A percentile compares a stretch with the other conserved stretches of the same genome.
Conservation (phyloP, 2,888 invertebrate species). For the Nyleta sp. region DNA sequence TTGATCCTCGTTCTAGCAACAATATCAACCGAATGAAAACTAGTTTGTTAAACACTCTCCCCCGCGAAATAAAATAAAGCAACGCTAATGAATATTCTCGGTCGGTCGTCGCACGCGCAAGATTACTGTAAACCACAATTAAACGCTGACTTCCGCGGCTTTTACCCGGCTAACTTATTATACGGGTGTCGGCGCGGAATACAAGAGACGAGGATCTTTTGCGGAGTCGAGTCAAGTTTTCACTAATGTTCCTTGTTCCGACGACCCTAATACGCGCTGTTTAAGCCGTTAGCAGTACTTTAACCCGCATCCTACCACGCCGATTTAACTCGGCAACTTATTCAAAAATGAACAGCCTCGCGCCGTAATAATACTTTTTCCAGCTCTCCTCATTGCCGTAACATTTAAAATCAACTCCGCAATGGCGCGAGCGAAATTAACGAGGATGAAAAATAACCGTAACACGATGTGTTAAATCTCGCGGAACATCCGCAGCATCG, state of each 20-base stretch:
- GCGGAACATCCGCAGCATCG: slow-evolving; percentile 13
- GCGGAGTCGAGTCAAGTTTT: slow-evolving; percentile 76
- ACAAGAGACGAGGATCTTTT: slow-evolving; percentile 65
- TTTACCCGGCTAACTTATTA: slow-evolving; percentile 67
- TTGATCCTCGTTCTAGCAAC: too few species aligned
- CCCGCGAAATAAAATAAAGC: too few species aligned
- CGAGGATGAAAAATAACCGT: slow-evolving; percentile 14
- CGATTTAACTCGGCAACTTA: slow-evolving; percentile 53
- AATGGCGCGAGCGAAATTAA: too few species aligned
- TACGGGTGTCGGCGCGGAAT: slow-evolving; percentile 61
- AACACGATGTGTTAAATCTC: slow-evolving; percentile 30
- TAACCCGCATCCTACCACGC: slow-evolving; percentile 57
- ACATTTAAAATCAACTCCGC: too few species aligned
- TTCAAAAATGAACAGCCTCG: slow-evolving; percentile 26
- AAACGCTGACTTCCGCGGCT: slow-evolving; percentile 69
- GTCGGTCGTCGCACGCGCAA: slow-evolving; percentile 66
- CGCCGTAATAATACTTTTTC: too few species aligned
- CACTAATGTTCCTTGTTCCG: slow-evolving; percentile 81
- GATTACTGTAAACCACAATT: slow-evolving; percentile 73
- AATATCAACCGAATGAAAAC: too few species aligned
- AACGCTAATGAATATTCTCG: too few species aligned
- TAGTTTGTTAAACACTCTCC: too few species aligned
- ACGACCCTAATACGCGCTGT: slow-evolving; percentile 75
- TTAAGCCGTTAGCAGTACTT: slow-evolving; percentile 73
- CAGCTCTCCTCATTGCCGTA: too few species aligned